A percentile compares a stretch with the other conserved stretches of the same genome.
phyloP scores from a whole-genome alignment of 2,888 invertebrate species.

The Xestia sexstrigata region DNA sequence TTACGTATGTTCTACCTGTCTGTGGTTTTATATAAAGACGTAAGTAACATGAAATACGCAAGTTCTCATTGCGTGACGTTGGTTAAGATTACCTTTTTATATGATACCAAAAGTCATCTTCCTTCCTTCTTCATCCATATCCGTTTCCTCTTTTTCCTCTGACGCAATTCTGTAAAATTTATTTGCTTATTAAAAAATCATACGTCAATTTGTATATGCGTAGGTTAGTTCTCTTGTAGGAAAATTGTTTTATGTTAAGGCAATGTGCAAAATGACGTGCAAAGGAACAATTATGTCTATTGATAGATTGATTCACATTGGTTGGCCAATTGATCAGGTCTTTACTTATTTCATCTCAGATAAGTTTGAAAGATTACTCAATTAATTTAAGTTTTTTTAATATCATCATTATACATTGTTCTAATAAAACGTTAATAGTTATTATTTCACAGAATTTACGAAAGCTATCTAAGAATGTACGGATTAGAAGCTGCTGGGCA shows the following conservation, averaged over 20 bases:
- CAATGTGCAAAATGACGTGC: neutral
- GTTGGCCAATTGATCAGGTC: neutral
- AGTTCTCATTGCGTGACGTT: slow-evolving; percentile 37
- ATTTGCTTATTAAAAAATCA: neutral
- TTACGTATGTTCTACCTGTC: neutral
- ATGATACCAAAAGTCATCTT: neutral
- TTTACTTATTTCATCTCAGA: neutral
- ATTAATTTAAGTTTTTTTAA: slow-evolving; percentile 7
- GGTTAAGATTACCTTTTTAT: neutral
- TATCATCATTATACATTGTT: slow-evolving; percentile 20
- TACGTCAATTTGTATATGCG: slow-evolving; percentile 25
- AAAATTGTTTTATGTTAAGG: too few relatives aligned
- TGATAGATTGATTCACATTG: neutral
- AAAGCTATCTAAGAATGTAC: slow-evolving; percentile 31
- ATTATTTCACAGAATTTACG: slow-evolving; percentile 30
- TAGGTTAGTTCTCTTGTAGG: neutral
- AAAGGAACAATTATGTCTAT: neutral
- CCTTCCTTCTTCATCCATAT: neutral
- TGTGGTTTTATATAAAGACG: slow-evolving; percentile 41
- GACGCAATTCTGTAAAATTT: slow-evolving; percentile 15
- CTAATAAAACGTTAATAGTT: slow-evolving; percentile 22
- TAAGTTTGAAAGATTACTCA: neutral
- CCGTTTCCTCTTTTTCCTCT: slow-evolving; percentile 18
- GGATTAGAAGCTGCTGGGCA: neutral
- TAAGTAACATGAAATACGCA: slow-evolving; percentile 32